Evolutionary conservation across 2,797 vertebrate genomes (phyloP).

Genomic region (Hypotaenidia okinawae): DNA sequence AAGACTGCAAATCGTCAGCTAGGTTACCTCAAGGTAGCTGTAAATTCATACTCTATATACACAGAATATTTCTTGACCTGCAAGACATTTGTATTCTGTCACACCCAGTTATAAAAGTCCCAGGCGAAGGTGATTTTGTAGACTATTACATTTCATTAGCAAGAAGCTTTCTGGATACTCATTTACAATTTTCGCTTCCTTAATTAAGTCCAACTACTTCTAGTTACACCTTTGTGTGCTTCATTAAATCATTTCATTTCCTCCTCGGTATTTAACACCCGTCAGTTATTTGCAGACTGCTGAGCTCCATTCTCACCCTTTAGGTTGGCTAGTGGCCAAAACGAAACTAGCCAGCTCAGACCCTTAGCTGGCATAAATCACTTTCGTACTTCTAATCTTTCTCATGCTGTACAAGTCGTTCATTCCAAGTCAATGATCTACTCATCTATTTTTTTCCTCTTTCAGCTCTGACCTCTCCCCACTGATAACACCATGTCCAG

Average conservation of each 20-base stretch:
- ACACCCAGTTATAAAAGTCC: not conserved
- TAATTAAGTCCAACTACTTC: constrained; percentile 60
- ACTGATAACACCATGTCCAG: not conserved
- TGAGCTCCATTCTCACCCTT: constrained; percentile 36
- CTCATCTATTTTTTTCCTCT: constrained; percentile 32
- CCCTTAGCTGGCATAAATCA: constrained; percentile 41
- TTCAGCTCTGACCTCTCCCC: constrained; percentile 22
- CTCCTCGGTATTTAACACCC: constrained; percentile 53
- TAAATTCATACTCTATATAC: not conserved
- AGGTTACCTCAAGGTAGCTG: not conserved
- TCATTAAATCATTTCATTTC: constrained; percentile 61
- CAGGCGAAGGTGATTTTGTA: constrained; percentile 28
- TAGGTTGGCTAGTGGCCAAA: constrained; percentile 47
- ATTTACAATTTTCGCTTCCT: constrained; percentile 40
- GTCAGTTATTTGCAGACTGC: constrained; percentile 35
- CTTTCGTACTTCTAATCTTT: constrained; percentile 19
- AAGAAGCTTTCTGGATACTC: constrained; percentile 23
- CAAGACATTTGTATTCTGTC: not conserved
- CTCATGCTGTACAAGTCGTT: not conserved
- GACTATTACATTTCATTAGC: constrained; percentile 15
- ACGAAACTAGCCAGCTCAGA: constrained; percentile 50
- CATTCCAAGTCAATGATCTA: not conserved
- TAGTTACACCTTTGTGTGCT: constrained; percentile 51
- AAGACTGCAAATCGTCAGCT: not conserved
- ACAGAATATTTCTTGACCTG: not conserved